phyloP scores from a whole-genome alignment of 2,797 vertebrate species.

The Ispidina picta region DNA sequence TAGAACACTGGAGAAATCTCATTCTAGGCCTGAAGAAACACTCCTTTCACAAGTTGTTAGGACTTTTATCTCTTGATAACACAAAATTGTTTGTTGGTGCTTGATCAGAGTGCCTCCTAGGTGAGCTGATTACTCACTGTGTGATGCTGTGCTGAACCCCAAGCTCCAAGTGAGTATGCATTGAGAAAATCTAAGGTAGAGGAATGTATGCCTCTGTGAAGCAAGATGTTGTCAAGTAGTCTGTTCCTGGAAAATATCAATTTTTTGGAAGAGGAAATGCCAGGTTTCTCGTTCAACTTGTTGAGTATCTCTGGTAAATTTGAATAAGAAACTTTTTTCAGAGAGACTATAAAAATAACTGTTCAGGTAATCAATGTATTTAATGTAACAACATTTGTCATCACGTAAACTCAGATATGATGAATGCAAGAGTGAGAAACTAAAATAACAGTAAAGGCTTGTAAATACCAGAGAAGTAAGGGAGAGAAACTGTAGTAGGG shows the following conservation, averaged over 20 bases:
- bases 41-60: neutral
- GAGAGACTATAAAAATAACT: conserved; percentile 43
- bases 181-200: neutral
- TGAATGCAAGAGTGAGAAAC: neutral
- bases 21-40: neutral
- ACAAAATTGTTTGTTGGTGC: neutral
- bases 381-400: conserved; percentile 26
- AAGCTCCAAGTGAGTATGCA: neutral
- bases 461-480: neutral
- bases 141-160: neutral
- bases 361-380: conserved; percentile 33
- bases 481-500: neutral
- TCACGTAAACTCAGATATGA: conserved; percentile 17
- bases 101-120: neutral
- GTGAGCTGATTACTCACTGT: neutral
- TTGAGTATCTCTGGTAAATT: conserved; percentile 51
- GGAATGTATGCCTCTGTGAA: conserved; percentile 1
- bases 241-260: conserved; percentile 36
- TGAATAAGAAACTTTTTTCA: conserved; percentile 39
- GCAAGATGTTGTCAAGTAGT: conserved; percentile 61
- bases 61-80: neutral
- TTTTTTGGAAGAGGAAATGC: conserved; percentile 42
- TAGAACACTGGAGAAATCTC: neutral
- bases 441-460: conserved; percentile 24
- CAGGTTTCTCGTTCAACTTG: conserved; percentile 55